A percentile compares a stretch with the other conserved stretches of the same genome.
These are phyloP conservation scores for Thalassaphorura encarpata DNA, from an alignment of 1,140 invertebrate species.

Conservation along the genomic window DNA sequence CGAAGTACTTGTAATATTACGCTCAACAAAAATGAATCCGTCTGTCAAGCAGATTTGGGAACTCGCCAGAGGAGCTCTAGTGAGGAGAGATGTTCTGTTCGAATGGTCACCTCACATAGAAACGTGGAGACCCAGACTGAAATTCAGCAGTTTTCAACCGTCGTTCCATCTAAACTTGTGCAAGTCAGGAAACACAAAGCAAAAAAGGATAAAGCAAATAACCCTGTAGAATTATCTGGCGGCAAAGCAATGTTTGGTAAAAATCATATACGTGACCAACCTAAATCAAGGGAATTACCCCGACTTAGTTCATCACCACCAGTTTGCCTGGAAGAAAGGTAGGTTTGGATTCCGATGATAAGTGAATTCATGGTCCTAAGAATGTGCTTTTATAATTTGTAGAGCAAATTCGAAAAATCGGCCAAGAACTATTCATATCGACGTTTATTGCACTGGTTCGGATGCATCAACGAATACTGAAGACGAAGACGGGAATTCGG, in stretches of 20 bases:
- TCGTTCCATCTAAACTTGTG: too few relatives aligned
- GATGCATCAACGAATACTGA: constrained; percentile 42
- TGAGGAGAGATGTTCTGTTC: too few relatives aligned
- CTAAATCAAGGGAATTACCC: neutral
- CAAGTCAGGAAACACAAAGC: too few relatives aligned
- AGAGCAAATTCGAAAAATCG: constrained; percentile 32
- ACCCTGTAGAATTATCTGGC: neutral
- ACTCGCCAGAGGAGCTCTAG: too few relatives aligned
- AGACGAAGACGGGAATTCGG: constrained; percentile 31
- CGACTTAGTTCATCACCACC: neutral
- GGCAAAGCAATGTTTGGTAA: too few relatives aligned
- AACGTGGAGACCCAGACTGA: constrained; percentile 19
- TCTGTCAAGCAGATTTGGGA: neutral
- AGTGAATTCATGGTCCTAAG: too few relatives aligned
- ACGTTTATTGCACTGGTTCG: constrained; percentile 63
- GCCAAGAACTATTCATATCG: constrained; percentile 61
- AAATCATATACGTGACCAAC: too few relatives aligned
- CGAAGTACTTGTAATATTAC: constrained; percentile 59
- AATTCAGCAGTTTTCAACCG: too few relatives aligned
- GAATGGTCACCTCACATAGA: too few relatives aligned
- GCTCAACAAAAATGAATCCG: constrained; percentile 30
- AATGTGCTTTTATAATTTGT: too few relatives aligned
- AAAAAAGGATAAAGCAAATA: too few relatives aligned
- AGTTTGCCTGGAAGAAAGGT: neutral
- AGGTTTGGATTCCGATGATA: neutral